Evolutionary conservation across 2,797 vertebrate genomes (phyloP).

Genomic region (Gila robusta): DNA sequence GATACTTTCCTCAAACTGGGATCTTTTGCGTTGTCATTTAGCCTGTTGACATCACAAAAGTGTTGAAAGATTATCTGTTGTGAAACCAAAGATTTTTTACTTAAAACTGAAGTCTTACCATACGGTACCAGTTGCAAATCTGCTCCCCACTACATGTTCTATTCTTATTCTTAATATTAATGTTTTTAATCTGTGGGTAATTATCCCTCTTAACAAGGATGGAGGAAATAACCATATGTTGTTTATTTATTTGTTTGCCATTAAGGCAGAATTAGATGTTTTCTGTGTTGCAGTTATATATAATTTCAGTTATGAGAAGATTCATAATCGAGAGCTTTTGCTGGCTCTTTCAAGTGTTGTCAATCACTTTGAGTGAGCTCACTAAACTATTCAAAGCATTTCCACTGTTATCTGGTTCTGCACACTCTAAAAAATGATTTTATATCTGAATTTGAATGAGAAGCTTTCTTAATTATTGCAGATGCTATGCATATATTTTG

Average conservation of each 20-base stretch:
- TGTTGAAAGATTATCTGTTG: neutral
- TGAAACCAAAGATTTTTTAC: constrained; percentile 8
- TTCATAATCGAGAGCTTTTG: neutral
- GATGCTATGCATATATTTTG: constrained; percentile 45
- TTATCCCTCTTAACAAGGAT: neutral
- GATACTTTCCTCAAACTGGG: neutral
- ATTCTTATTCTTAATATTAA: neutral
- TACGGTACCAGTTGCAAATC: neutral
- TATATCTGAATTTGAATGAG: neutral
- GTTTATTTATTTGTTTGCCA: constrained; percentile 6
- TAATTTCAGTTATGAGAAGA: constrained; percentile 1
- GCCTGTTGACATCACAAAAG: neutral
- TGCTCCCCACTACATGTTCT: neutral
- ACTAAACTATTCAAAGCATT: neutral
- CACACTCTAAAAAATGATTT: neutral
- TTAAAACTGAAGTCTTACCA: neutral
- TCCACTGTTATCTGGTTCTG: neutral
- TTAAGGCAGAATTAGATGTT: neutral
- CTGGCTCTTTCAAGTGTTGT: constrained; percentile 2
- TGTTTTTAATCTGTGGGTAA: neutral
- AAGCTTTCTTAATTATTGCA: constrained; percentile 12
- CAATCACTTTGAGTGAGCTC: neutral
- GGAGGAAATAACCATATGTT: neutral
- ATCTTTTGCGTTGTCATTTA: neutral
- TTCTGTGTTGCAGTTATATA: neutral